Evolutionary conservation across 2,888 invertebrate species (phyloP), one percentile per base, ranked within the genome.

Genomic region (Clistopyga incitator): DNA sequence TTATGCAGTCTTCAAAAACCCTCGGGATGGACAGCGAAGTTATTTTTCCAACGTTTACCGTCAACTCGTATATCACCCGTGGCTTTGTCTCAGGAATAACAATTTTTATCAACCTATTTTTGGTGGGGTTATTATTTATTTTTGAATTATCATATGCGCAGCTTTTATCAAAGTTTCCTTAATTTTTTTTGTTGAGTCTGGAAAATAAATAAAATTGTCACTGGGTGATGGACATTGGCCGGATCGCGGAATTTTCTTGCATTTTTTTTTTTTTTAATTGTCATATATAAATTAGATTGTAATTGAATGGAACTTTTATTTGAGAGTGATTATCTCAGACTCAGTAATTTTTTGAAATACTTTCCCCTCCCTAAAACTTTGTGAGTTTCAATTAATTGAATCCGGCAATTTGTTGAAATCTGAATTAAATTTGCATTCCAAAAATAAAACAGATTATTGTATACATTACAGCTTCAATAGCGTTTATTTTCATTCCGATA

Each of bases 1-100:
- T 65, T 65, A 65, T 65, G 64, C 10, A 42, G 42, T 65, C 23
- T 15, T 65, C 42, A 42, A 42, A 20, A 20, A 8, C 64, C 3
- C 23, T 20, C 10, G 23, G 20, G n/a, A n/a, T 20, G 38, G 42
- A 65, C 38, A 59, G 20, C 15, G n/a, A 38, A 18, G 3, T 56
- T 38, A 38, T 61, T 38, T 18, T 38, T 38, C 38, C 10, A n/a
- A 10, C 15, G 8, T 61, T 61, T n/a, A 38, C n/a, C 38, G 15
- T 29, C 8, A 34, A n/a, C 59, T 59, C 59, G 25, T 29, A 15
- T 25, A 29, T 59, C 56, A 13, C 10, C 2, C 0, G 13, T 45
- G 3, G 11, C 13, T 11, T 23, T 15, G 0, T 3, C 10, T 10
- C 1, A 18, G 45, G 1, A 13, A 6, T 4, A 4, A 34, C 4